Base-by-base conservation (phyloP, 2,113 vertebrate species). In the Thryonomys swinderianus region DNA sequence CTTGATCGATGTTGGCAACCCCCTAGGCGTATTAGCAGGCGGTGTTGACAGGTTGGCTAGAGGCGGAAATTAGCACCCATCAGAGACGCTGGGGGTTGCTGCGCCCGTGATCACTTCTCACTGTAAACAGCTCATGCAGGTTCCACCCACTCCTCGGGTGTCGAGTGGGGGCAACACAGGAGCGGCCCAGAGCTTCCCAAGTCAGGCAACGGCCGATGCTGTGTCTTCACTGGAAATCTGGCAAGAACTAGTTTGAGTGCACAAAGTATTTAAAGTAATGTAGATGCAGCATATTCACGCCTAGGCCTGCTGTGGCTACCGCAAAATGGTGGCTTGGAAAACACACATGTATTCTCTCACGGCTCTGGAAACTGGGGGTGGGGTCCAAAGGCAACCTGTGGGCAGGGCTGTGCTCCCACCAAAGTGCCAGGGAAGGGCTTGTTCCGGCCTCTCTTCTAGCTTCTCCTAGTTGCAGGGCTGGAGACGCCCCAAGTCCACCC, bases 11-110 rank as follows among this genome's bases (percentile, higher is more conserved):
- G 53, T 93, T 96, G 93, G 96, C 94, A 95, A 30, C 61, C 21
- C 5, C 73, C 59, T 53, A 32, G 20, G 83, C 95, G 92, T 81
- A 85, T 86, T 93, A 96, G 74, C 94, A 93, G 80, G 74, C 85
- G 67, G 86, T 90, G 85, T 42, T 88, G 95, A 91, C 86, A 91
- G 93, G 93, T 96, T 96, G 96, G 95, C 95, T 96, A 92, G 9
- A 95, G 84, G 69, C 74, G 66, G 89, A 94, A 96, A 97, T 94
- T 67, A 96, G 51, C 3, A 1, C 64, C 45, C 16, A 18, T 92
- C 62, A 69, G 90, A 89, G 76, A 61, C 18, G 83, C 23, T 2
- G 40, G 74, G 16, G 64, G 73, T 80, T 6, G 2, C 25, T 27
- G 40, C 9, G 30, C 25, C 76, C 23, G 80, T 7, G 66, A 40